Percentiles rank a stretch among this genome's conserved stretches.
These are phyloP conservation scores for Rousettus leschenaultii DNA, from an alignment of 2,113 vertebrate species.

Conservation along the genomic window DNA sequence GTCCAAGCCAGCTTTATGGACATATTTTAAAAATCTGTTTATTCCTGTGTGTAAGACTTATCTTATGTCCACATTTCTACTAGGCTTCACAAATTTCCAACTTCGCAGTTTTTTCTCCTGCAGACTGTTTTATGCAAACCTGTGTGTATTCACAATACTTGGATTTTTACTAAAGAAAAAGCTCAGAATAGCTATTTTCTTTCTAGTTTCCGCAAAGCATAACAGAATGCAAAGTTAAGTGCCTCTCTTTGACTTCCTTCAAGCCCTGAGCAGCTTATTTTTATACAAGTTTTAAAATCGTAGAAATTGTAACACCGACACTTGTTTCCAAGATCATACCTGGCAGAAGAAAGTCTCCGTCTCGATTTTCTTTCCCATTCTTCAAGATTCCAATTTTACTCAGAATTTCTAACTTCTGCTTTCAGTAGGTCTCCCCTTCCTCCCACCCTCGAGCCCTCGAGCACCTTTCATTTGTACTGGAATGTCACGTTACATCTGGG, in stretches of 20 bases:
- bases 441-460: not conserved
- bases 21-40: constrained; percentile 11
- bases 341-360: not conserved
- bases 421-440: not conserved
- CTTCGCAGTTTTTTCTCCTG: not conserved
- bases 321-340: not conserved
- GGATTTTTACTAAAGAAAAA: not conserved
- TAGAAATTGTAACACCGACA: not conserved
- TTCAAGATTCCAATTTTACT: not conserved
- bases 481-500: not conserved
- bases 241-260: not conserved
- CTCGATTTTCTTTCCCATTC: not conserved
- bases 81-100: not conserved
- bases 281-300: constrained; percentile 23
- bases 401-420: not conserved
- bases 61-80: not conserved
- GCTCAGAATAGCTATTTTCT: not conserved
- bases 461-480: not conserved
- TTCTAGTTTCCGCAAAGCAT: not conserved
- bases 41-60: not conserved
- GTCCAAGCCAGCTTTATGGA: constrained; percentile 30
- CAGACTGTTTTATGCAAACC: not conserved
- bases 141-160: not conserved
- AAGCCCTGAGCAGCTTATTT: not conserved
- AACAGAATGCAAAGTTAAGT: not conserved